Evolutionary conservation across 53 echinoderm and acorn worm species (phyloP).

Genomic region (Hippasteria phrygiana): DNA sequence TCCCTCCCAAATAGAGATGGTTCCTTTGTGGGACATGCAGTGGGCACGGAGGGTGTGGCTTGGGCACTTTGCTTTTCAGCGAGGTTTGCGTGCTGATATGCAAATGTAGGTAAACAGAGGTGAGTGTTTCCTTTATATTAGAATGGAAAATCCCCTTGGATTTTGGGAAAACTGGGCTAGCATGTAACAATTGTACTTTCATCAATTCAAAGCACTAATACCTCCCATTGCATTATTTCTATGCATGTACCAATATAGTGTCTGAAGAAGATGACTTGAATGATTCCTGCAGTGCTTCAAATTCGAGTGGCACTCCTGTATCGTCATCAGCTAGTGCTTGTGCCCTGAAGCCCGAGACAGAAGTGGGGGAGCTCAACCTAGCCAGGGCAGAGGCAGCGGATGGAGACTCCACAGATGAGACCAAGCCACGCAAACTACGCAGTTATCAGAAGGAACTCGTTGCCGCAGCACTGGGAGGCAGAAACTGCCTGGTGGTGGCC

Average conservation of each 20-base stretch:
- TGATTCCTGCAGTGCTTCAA: background rate
- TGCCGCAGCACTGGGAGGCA: slow-evolving; percentile 3
- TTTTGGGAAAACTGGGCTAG: too few relatives aligned
- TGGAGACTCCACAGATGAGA: background rate
- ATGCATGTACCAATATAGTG: background rate
- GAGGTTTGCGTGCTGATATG: too few relatives aligned
- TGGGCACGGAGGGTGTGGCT: too few relatives aligned
- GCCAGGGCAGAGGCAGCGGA: background rate
- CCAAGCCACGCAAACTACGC: background rate
- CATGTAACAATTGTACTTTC: too few relatives aligned
- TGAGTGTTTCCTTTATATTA: too few relatives aligned
- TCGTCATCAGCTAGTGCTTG: background rate
- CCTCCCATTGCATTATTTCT: background rate
- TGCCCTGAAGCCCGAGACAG: background rate
- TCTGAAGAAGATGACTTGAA: slow-evolving; percentile 23
- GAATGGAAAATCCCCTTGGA: too few relatives aligned
- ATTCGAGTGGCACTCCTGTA: background rate
- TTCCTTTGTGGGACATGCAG: too few relatives aligned
- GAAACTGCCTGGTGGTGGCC: slow-evolving; percentile 34
- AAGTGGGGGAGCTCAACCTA: slow-evolving; percentile 22
- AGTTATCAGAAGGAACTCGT: slow-evolving; percentile 50
- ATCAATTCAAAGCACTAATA: too few relatives aligned
- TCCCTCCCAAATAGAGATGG: too few relatives aligned
- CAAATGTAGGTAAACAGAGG: too few relatives aligned
- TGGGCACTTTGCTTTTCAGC: too few relatives aligned